A percentile compares a stretch with the other conserved stretches of the same genome.
Evolutionary conservation across 2,888 invertebrate species (phyloP).

Genomic region (Leptinotarsa haldemani): DNA sequence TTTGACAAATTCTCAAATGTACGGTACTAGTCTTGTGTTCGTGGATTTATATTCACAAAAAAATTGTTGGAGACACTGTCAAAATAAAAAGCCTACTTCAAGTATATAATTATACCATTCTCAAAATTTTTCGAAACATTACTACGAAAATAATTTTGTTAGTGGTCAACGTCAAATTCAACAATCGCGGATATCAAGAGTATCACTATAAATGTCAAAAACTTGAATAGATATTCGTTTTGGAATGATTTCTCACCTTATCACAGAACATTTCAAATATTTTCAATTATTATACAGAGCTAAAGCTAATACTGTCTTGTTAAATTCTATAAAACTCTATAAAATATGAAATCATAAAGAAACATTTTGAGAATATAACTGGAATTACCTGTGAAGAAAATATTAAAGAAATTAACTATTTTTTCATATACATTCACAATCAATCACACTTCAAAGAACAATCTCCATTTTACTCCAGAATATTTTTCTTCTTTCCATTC

Average conservation of each 20-base stretch:
- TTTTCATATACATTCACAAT: not conserved
- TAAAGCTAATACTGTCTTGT: constrained; percentile 15
- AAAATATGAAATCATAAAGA: not conserved
- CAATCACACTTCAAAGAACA: not conserved
- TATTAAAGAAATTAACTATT: not conserved
- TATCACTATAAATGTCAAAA: constrained; percentile 9
- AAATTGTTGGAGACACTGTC: no score
- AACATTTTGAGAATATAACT: not conserved
- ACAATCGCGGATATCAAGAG: not conserved
- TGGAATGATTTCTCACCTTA: constrained; percentile 41
- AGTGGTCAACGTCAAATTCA: not conserved
- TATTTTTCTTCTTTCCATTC: not conserved
- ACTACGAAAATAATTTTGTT: not conserved
- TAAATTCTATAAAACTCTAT: not conserved
- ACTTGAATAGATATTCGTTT: constrained; percentile 8
- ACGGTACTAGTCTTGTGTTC: not conserved
- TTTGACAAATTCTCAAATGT: no score
- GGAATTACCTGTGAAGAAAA: no score
- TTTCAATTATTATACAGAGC: constrained; percentile 2
- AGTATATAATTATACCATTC: not conserved
- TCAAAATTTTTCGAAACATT: not conserved
- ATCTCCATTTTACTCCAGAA: not conserved
- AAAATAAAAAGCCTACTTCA: no score
- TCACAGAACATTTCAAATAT: constrained; percentile 39
- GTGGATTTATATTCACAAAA: no score